phyloP scores from a whole-genome alignment of 1,140 invertebrate genomes.

The Condylostylus longicornis region DNA sequence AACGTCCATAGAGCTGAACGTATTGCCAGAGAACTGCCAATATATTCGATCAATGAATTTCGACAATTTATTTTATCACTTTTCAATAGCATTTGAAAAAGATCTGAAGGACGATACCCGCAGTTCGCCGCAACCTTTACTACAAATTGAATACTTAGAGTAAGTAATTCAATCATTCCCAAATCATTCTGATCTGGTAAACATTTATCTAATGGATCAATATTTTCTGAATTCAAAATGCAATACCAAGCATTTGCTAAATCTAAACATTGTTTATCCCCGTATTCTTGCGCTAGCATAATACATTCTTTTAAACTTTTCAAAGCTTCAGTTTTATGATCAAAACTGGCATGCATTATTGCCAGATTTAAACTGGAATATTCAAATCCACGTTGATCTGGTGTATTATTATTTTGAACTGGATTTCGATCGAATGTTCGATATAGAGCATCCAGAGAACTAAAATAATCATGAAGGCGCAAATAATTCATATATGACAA shows the following conservation, averaged over 20 bases:
- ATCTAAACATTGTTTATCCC: conserved; percentile 71
- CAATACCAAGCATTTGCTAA: conserved; percentile 70
- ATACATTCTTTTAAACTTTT: conserved; percentile 70
- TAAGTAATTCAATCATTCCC: conserved; percentile 44
- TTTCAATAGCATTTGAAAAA: conserved; percentile 59
- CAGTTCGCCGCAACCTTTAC: conserved; percentile 35
- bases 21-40: conserved; percentile 59
- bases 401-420: conserved; percentile 34
- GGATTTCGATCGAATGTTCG: conserved; percentile 68
- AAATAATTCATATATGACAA: conserved; percentile 80
- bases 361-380: conserved; percentile 83
- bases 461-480: conserved; percentile 72
- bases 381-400: conserved; percentile 56
- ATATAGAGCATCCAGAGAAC: conserved; percentile 66
- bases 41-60: conserved; percentile 64
- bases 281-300: conserved; percentile 71
- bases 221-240: conserved; percentile 39
- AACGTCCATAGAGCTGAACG: conserved; percentile 71
- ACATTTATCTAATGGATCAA: conserved; percentile 16
- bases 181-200: conserved; percentile 31
- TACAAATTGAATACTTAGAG: conserved; percentile 45
- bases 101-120: conserved; percentile 27
- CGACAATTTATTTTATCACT: conserved; percentile 75
- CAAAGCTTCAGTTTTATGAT: conserved; percentile 65
- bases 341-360: conserved; percentile 71